Evolutionary conservation across 37 sponge, comb jelly and placozoan genomes (phyloP), one percentile per base, ranked within the genome.

Genomic region (Tethya wilhelma): DNA sequence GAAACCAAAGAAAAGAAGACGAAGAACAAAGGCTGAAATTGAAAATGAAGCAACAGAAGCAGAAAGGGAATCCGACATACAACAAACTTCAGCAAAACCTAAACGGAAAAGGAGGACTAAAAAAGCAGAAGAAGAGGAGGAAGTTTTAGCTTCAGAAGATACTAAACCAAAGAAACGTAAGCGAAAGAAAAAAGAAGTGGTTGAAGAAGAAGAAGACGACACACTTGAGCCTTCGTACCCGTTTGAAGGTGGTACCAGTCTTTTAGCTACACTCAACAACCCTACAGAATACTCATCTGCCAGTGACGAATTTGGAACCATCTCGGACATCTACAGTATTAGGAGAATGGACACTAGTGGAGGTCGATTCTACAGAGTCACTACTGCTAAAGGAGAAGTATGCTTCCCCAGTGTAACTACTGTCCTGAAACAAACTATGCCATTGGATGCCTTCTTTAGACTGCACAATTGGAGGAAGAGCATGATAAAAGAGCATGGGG

Each of bases 361-460:
- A 40, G 75, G 75, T 38, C 59, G 82, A 19, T 72, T 71, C n/a
- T 81, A 81, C 44, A 25, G 19, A 38, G 25, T 75, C 20, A 39
- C 12, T 14, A 25, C 39, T 36, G 19, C 4, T 26, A 62, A 23
- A 64, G 45, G 22, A 22, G 14, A 1, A 32, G 37, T 39, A 36
- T 19, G 22, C 62, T 84, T 56, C 75, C 75, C 91, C 32, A 90
- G 91, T 68, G 91, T 90, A 31, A 90, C 91, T 1, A 79, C 81
- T 4, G 56, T 90, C 14, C 75, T 90, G 40, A 31, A 32, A 0
- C 5, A 23, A n/a, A 90, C 91, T 37, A 20, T 42, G 23, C 64
- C 81, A 42, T n/a, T 7, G 44, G 6, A 8, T 2, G 28, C 12
- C 12, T 39, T 30, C 38, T 65, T 59, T 60, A 42, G 6, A 29